Evolutionary conservation across 2,888 invertebrate species (phyloP).

Genomic region (Drosophila atripex): DNA sequence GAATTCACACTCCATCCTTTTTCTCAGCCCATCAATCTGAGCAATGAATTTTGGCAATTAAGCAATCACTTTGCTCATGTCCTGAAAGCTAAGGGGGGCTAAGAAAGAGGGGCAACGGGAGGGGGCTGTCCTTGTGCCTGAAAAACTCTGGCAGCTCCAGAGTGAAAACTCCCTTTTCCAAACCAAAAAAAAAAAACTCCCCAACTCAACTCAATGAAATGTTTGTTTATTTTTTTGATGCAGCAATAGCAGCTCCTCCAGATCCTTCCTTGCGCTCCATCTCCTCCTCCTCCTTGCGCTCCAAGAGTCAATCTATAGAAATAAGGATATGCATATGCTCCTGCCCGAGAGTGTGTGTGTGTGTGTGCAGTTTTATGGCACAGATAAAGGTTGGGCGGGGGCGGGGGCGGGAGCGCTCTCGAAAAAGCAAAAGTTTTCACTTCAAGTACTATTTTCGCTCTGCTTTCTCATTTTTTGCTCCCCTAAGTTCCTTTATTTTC

Average conservation of each 20-base stretch:
- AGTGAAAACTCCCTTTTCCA: neutral
- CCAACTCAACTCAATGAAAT: conserved; percentile 32
- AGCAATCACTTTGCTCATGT: conserved; percentile 46
- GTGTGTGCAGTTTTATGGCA: conserved; percentile 15
- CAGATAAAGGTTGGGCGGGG: conserved; percentile 1
- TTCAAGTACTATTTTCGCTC: conserved; percentile 61
- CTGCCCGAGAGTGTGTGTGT: neutral
- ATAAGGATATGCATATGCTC: conserved; percentile 39
- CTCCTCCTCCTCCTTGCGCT: conserved; percentile 46
- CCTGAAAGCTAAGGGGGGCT: conserved; percentile 8
- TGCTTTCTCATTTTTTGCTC: conserved; percentile 41
- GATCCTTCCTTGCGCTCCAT: conserved; percentile 40
- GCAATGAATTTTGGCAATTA: conserved; percentile 52
- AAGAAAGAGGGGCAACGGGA: neutral
- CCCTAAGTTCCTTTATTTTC: conserved; percentile 19
- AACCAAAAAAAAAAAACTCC: neutral
- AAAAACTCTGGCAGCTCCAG: conserved; percentile 23
- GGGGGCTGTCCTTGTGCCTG: conserved; percentile 3
- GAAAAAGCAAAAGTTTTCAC: conserved; percentile 63
- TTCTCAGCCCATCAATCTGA: conserved; percentile 15
- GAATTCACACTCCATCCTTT: neutral
- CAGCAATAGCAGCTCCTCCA: conserved; percentile 1
- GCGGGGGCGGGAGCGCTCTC: conserved; percentile 17
- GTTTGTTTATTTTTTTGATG: conserved; percentile 30
- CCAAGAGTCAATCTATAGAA: conserved; percentile 43